These are phyloP conservation scores for Eugnorisma glareosa DNA, from an alignment of 2,888 invertebrate genomes.

Conservation along the genomic window DNA sequence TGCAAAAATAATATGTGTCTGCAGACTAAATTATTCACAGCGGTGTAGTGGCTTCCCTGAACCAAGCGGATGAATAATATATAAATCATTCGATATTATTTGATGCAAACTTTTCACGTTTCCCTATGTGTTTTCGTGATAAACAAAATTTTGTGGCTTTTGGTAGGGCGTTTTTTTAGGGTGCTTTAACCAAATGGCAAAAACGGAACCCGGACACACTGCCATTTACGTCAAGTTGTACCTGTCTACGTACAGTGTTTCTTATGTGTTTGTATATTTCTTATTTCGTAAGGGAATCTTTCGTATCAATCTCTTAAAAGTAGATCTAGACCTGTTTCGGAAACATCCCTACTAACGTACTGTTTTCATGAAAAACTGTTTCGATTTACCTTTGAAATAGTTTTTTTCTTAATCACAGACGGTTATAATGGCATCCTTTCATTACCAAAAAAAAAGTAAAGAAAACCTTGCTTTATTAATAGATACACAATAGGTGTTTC, in stretches of 20 bases:
- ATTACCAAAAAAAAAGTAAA: background rate
- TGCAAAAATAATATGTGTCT: conserved; percentile 88
- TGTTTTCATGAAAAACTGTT: background rate
- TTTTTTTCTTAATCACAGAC: background rate
- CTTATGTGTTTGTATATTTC: background rate
- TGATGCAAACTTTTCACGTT: conserved; percentile 76
- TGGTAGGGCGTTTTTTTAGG: background rate
- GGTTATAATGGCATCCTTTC: background rate
- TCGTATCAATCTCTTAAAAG: background rate
- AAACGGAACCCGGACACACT: background rate
- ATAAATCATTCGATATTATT: conserved; percentile 87
- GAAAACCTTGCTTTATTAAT: background rate
- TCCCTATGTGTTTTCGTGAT: conserved; percentile 59
- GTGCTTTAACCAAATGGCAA: background rate
- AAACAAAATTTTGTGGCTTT: conserved; percentile 67
- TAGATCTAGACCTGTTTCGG: background rate
- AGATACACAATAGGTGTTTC: background rate
- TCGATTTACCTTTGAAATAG: background rate
- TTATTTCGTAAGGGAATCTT: background rate
- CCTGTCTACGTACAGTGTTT: background rate
- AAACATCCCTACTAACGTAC: background rate
- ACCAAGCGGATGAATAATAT: conserved; percentile 86
- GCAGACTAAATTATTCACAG: conserved; percentile 87
- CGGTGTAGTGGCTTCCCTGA: conserved; percentile 83
- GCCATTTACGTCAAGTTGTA: background rate